Conservation (phyloP, 2,113 vertebrate species). For the Pluvianellus socialis region DNA sequence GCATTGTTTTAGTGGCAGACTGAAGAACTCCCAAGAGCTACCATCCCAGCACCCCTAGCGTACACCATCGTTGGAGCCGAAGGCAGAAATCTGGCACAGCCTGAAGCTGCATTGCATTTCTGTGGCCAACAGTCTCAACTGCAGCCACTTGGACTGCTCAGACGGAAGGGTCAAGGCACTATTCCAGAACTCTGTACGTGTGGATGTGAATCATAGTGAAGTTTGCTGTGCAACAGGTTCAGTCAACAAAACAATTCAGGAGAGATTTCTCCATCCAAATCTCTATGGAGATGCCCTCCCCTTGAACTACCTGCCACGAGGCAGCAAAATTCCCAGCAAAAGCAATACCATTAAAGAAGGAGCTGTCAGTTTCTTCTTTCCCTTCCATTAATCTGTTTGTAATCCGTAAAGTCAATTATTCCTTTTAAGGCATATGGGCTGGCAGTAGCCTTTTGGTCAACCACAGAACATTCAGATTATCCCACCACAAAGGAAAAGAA, state of each 20-base stretch:
- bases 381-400: not conserved
- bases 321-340: not conserved
- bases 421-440: not conserved
- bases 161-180: not conserved
- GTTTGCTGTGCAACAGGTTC: not conserved
- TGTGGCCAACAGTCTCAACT: not conserved
- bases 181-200: not conserved
- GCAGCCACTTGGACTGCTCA: not conserved
- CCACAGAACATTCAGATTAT: not conserved
- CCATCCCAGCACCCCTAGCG: not conserved
- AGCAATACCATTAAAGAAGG: not conserved
- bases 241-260: not conserved
- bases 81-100: not conserved
- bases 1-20: not conserved
- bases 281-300: not conserved
- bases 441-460: not conserved
- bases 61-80: not conserved
- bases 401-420: not conserved
- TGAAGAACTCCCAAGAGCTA: not conserved
- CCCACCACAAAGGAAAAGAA: not conserved
- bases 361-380: not conserved
- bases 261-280: not conserved
- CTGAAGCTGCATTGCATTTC: not conserved
- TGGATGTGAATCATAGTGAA: not conserved
- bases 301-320: not conserved